Conservation (phyloP, 2,797 vertebrate genomes). For the Sebastes umbrosus region DNA sequence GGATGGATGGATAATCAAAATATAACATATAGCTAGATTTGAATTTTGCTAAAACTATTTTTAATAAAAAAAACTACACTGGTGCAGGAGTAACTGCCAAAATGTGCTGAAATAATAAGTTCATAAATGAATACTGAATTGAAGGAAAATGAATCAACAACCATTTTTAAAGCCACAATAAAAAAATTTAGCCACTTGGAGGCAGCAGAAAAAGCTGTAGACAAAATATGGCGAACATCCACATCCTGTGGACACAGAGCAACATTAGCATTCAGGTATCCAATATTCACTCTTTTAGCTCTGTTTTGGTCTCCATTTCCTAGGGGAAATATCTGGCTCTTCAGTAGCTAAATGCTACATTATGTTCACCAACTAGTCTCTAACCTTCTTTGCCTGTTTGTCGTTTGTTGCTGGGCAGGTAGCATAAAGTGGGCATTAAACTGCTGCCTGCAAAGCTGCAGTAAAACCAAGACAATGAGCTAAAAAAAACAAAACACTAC, state of each 20-base stretch:
- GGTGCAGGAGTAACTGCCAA: no score
- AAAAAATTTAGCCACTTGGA: no score
- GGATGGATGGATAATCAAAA: not conserved
- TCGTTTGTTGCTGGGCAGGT: not conserved
- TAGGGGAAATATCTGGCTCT: not conserved
- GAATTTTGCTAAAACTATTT: not conserved
- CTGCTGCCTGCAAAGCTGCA: not conserved
- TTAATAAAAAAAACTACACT: not conserved
- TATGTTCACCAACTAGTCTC: not conserved
- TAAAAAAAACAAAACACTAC: not conserved
- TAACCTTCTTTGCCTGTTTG: not conserved
- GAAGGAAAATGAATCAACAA: not conserved
- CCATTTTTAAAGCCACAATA: not conserved
- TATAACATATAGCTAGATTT: not conserved
- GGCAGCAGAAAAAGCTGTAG: not conserved
- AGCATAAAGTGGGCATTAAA: not conserved
- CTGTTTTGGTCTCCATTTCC: not conserved
- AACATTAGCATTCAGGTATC: not conserved
- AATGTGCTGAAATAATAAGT: not conserved
- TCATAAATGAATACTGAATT: not conserved
- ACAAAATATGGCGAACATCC: not conserved
- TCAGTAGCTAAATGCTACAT: not conserved
- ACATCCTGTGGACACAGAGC: not conserved
- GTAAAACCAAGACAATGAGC: not conserved
- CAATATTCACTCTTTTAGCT: not conserved